Base-by-base conservation (phyloP, 2,113 vertebrate species). In the Recurvirostra avosetta region DNA sequence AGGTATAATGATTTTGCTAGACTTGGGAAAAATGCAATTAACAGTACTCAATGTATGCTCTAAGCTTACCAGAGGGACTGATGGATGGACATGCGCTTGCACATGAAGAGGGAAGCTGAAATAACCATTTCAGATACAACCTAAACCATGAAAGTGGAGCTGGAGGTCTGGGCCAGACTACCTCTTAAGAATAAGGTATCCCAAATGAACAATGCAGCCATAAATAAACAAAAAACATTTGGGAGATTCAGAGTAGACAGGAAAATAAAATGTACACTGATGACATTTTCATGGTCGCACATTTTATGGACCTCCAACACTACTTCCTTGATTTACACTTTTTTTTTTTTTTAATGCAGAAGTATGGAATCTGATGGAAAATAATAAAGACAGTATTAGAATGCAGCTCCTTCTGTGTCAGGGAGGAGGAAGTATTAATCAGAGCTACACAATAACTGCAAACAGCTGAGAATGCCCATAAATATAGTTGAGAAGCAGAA, bases 221-320 rank as follows among this genome's bases (percentile, higher is more conserved):
- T 97, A 98, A 98, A 98, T 96, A 97, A 96, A 90, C 73, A 96
- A 96, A 94, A 71, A 96, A 97, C 86, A 96, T 97, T 97, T 91
- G 72, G 88, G 92, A 98, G 92, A 98, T 94, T 97, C 92, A 89
- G 95, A 97, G 85, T 70, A 98, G 97, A 96, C 90, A 95, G 94
- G 92, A 90, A 98, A 97, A 98, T 97, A 97, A 97, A 98, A 95
- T 86, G 90, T 91, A 93, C 59, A 86, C 86, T 97, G 96, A 98
- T 98, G 97, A 97, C 97, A 98, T 97, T 97, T 98, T 98, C 95
- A 98, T 96, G 90, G 67, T 94, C 83, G 94, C 86, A 92, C 84
- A 86, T 94, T 98, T 98, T 97, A 97, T 95, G 94, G 94, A 97
- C 95, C 76, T 98, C 89, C 88, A 97, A 85, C 76, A 93, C 74